Conservation (phyloP, 2,888 invertebrate genomes). For the Prosopocoilus inquinatus region DNA sequence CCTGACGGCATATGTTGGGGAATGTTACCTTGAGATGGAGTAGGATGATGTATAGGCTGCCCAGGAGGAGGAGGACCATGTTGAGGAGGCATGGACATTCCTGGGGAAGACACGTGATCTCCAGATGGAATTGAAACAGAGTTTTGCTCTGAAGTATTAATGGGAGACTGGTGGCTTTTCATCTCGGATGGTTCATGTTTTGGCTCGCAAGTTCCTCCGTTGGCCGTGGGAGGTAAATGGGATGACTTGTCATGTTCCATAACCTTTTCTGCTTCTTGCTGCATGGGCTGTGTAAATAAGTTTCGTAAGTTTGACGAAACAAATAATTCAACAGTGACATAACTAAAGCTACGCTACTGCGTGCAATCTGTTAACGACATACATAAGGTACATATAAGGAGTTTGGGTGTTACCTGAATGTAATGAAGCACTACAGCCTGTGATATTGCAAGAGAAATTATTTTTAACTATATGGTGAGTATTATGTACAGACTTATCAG, state of each 20-base stretch:
- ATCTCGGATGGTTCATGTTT: conserved; percentile 27
- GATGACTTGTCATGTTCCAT: conserved; percentile 13
- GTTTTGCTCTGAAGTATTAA: conserved; percentile 12
- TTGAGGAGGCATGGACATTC: conserved; percentile 27
- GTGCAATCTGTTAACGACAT: conserved; percentile 23
- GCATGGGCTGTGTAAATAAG: conserved; percentile 13
- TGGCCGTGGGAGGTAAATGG: background rate
- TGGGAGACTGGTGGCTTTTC: conserved; percentile 28
- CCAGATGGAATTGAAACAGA: conserved; percentile 23
- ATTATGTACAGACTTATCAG: background rate
- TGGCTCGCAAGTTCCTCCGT: conserved; percentile 3
- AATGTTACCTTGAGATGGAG: conserved; percentile 23
- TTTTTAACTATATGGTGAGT: conserved; percentile 21
- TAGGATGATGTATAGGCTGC: conserved; percentile 23
- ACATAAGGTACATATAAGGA: conserved; percentile 14
- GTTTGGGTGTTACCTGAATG: conserved; percentile 45
- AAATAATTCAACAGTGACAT: background rate
- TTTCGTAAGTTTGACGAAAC: background rate
- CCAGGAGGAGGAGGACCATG: conserved; percentile 28
- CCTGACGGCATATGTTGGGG: conserved; percentile 27
- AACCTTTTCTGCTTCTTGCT: conserved; percentile 18
- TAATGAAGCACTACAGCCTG: conserved; percentile 48
- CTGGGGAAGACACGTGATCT: conserved; percentile 30
- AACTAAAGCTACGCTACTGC: conserved; percentile 23
- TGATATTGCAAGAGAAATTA: conserved; percentile 36